Percentiles rank a stretch among this genome's conserved stretches.
Evolutionary conservation across 2,888 invertebrate species (phyloP).

Genomic region (Drepana falcataria): DNA sequence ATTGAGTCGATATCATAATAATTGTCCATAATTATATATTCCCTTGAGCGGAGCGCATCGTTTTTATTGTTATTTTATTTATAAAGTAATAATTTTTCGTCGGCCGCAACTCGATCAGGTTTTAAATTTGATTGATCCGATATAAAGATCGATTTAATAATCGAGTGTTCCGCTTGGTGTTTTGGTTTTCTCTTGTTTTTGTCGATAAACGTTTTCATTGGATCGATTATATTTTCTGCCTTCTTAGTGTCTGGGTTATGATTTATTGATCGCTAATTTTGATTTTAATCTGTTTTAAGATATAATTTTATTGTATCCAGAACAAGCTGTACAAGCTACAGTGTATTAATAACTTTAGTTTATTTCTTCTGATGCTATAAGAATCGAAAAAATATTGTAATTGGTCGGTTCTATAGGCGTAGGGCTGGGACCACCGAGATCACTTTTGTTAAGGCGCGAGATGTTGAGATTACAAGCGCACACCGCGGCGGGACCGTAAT

Average conservation of each 20-base stretch:
- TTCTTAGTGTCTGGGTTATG: slow-evolving; percentile 44
- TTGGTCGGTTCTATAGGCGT: slow-evolving; percentile 31
- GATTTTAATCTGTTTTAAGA: slow-evolving; percentile 16
- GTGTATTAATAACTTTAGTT: not conserved
- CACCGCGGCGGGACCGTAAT: slow-evolving; percentile 68
- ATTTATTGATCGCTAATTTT: slow-evolving; percentile 53
- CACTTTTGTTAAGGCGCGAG: slow-evolving; percentile 70
- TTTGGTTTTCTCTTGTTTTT: slow-evolving; percentile 60
- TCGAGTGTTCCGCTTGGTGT: slow-evolving; percentile 63
- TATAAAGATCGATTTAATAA: slow-evolving; percentile 77
- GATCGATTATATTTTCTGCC: slow-evolving; percentile 48
- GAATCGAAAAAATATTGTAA: slow-evolving; percentile 26
- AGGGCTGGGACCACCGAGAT: slow-evolving; percentile 61
- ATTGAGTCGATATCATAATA: slow-evolving; percentile 77
- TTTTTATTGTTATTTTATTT: slow-evolving; percentile 80
- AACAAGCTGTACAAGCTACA: not conserved
- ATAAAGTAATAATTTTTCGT: slow-evolving; percentile 77
- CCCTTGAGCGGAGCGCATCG: slow-evolving; percentile 71
- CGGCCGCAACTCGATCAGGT: slow-evolving; percentile 70
- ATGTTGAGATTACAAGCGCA: slow-evolving; percentile 66
- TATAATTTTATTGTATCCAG: slow-evolving; percentile 2
- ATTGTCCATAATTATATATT: slow-evolving; percentile 79
- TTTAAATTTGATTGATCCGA: slow-evolving; percentile 79
- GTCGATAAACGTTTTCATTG: slow-evolving; percentile 61
- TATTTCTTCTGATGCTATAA: no score